These are phyloP conservation scores for Pseudomugil tenellus DNA, from an alignment of 2,797 vertebrate genomes.

Conservation along the genomic window DNA sequence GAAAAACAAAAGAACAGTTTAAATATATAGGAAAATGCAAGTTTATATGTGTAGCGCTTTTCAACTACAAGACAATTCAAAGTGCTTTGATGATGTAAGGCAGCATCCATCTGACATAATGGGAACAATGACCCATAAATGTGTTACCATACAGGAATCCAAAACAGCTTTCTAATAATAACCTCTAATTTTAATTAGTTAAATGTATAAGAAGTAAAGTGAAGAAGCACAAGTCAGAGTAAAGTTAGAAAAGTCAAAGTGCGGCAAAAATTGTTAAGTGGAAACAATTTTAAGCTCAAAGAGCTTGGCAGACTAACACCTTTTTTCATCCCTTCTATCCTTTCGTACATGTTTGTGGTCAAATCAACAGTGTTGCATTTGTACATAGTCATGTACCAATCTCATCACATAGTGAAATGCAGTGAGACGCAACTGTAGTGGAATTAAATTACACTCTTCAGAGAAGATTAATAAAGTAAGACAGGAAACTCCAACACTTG, in stretches of 20 bases:
- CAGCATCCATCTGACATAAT: too few species aligned
- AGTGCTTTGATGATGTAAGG: too few species aligned
- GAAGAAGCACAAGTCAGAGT: not conserved
- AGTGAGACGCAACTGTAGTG: not conserved
- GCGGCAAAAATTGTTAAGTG: not conserved
- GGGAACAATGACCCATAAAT: too few species aligned
- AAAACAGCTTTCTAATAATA: too few species aligned
- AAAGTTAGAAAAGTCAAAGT: not conserved
- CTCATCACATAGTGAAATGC: not conserved
- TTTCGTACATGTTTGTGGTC: not conserved
- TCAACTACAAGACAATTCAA: too few species aligned
- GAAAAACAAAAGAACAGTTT: too few species aligned
- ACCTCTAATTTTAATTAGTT: not conserved
- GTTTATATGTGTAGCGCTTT: too few species aligned
- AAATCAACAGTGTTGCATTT: too few species aligned
- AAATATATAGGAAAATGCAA: too few species aligned
- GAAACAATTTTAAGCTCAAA: not conserved
- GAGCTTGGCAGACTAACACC: not conserved
- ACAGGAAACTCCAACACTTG: not conserved
- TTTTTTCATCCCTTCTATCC: not conserved
- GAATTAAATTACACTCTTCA: not conserved
- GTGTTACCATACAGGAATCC: too few species aligned
- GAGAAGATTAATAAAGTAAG: not conserved
- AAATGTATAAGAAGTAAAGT: not conserved
- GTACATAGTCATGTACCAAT: too few species aligned